Evolutionary conservation across 2,888 invertebrate species (phyloP).

Genomic region (Drosophila setosimentum): DNA sequence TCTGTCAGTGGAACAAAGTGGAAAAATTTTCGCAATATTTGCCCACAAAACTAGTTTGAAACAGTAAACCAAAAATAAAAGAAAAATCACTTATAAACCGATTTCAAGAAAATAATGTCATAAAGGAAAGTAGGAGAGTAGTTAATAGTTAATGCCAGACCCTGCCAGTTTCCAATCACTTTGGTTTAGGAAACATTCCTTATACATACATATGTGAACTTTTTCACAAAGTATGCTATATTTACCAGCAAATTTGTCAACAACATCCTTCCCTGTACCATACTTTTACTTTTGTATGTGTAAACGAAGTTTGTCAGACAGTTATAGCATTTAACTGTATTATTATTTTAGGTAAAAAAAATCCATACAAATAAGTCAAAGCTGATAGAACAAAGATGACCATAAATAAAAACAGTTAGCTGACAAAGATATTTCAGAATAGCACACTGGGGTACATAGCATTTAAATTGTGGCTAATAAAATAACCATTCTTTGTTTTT

Average conservation of each 20-base stretch:
- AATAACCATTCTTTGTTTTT: not conserved
- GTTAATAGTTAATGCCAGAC: not conserved
- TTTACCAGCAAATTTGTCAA: conserved; percentile 36
- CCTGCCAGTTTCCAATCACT: not conserved
- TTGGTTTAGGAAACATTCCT: not conserved
- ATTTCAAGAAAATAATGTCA: not conserved
- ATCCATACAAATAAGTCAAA: not conserved
- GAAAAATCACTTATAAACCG: not conserved
- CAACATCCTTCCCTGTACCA: conserved; percentile 1
- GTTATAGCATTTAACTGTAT: not conserved
- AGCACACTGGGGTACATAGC: not conserved
- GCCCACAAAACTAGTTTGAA: not conserved
- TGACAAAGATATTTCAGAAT: not conserved
- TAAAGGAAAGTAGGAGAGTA: not conserved
- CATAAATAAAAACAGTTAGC: not conserved
- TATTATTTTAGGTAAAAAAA: not conserved
- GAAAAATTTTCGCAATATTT: not conserved
- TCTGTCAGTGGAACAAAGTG: not conserved
- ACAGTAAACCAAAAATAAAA: not conserved
- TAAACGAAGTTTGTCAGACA: not conserved
- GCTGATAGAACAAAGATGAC: not conserved
- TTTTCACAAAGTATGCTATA: conserved; percentile 18
- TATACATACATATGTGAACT: not conserved
- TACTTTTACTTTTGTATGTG: conserved; percentile 7
- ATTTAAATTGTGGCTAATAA: not conserved